phyloP scores from a whole-genome alignment of 2,113 vertebrate genomes.

The Lota lota region DNA sequence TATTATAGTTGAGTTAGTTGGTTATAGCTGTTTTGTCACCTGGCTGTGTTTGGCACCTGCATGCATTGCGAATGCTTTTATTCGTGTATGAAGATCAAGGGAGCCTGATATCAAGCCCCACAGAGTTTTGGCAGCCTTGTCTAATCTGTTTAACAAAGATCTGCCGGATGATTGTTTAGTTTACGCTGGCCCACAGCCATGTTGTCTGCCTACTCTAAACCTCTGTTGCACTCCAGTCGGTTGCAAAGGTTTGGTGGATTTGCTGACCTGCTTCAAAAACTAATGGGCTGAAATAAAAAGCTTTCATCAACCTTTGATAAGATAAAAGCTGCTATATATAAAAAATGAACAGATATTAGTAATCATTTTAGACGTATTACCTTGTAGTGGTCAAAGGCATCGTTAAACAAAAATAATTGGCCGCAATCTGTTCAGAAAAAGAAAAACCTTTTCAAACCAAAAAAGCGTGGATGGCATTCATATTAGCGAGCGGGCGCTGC shows the following conservation, averaged over 20 bases:
- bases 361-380: too few species aligned
- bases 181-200: conserved; percentile 48
- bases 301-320: not conserved
- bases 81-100: conserved; percentile 59
- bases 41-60: conserved; percentile 4
- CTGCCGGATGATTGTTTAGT: conserved; percentile 36
- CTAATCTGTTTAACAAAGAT: conserved; percentile 49
- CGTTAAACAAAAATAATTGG: too few species aligned
- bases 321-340: too few species aligned
- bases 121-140: conserved; percentile 52
- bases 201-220: conserved; percentile 16
- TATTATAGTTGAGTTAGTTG: conserved; percentile 23
- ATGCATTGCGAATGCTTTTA: conserved; percentile 58
- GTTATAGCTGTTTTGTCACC: too few species aligned
- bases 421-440: too few species aligned
- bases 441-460: not conserved
- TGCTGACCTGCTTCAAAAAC: not conserved
- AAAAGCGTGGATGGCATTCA: conserved; percentile 8
- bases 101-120: conserved; percentile 60
- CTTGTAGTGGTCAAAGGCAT: too few species aligned
- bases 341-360: too few species aligned
- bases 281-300: not conserved
- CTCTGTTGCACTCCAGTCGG: conserved; percentile 25
- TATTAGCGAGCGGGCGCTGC: conserved; percentile 20
- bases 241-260: conserved; percentile 19